Evolutionary conservation across 2,797 vertebrate genomes (phyloP).

Genomic region (Acropternis orthonyx): DNA sequence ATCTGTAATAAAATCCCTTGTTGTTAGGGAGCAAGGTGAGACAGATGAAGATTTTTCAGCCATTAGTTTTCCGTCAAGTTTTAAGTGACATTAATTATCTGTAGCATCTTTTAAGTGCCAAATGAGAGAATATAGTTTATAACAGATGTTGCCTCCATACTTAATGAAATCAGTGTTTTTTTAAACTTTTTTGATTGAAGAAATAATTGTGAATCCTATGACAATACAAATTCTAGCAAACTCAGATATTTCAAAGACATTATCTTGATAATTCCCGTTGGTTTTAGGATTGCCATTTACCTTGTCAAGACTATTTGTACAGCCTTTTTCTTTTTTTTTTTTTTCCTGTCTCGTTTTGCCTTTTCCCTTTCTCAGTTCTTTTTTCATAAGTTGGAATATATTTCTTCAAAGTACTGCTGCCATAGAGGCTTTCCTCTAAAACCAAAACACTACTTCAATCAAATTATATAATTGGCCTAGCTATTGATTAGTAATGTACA

Average conservation of each 20-base stretch:
- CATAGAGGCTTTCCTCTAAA: background rate
- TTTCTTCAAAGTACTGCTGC: background rate
- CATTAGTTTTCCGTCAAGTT: background rate
- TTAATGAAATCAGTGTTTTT: background rate
- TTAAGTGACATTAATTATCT: background rate
- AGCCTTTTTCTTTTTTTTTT: background rate
- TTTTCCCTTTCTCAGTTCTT: background rate
- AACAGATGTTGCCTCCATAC: background rate
- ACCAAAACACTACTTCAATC: background rate
- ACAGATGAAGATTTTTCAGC: background rate
- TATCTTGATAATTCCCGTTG: background rate
- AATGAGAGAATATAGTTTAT: background rate
- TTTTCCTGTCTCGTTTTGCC: background rate
- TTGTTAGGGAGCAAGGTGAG: background rate
- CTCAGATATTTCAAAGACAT: background rate
- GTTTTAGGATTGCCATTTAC: conserved; percentile 10
- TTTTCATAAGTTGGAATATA: background rate
- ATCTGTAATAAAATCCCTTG: background rate
- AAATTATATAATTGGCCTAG: background rate
- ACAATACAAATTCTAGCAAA: background rate
- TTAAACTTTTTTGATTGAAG: background rate
- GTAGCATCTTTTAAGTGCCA: background rate
- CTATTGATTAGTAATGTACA: background rate
- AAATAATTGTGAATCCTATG: background rate
- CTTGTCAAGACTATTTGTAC: background rate